These are phyloP conservation scores for Scaptomyza caliginosa DNA, from an alignment of 2,888 invertebrate genomes.

Conservation along the genomic window DNA sequence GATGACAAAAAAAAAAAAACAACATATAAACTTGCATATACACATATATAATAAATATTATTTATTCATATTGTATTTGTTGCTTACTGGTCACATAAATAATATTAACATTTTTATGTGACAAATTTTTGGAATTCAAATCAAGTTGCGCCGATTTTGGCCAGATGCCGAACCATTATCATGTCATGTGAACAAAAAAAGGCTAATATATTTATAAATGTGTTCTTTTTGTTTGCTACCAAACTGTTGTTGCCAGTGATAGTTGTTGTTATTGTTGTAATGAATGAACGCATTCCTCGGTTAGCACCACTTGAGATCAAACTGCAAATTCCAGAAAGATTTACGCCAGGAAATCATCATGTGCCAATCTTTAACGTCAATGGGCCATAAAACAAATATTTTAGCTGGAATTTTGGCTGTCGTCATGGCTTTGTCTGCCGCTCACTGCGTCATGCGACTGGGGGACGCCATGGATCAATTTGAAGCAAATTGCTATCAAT, in stretches of 20 bases:
- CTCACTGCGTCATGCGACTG: slow-evolving; percentile 64
- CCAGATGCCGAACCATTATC: slow-evolving; percentile 35
- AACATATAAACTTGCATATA: too few relatives aligned
- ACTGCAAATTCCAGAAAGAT: slow-evolving; percentile 49
- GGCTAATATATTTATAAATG: too few relatives aligned
- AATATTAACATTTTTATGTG: slow-evolving; percentile 58
- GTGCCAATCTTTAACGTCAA: slow-evolving; percentile 65
- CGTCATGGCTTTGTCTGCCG: slow-evolving; percentile 62
- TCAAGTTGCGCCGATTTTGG: slow-evolving; percentile 14
- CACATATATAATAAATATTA: slow-evolving; percentile 56
- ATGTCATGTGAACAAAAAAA: slow-evolving; percentile 41
- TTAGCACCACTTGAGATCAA: slow-evolving; percentile 41
- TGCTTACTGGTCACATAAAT: slow-evolving; percentile 51
- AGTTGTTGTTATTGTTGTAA: slow-evolving; percentile 32
- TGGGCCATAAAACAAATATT: slow-evolving; percentile 52
- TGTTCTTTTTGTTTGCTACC: not conserved
- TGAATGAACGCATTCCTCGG: slow-evolving; percentile 21
- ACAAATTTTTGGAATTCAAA: slow-evolving; percentile 53
- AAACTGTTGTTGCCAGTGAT: slow-evolving; percentile 3
- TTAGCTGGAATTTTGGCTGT: slow-evolving; percentile 69
- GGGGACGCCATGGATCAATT: slow-evolving; percentile 66
- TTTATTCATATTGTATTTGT: slow-evolving; percentile 51
- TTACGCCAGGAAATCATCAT: slow-evolving; percentile 50
- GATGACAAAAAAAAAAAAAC: too few relatives aligned
- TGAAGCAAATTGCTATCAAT: not conserved